Conservation (phyloP, 2,113 vertebrate species). For the Notiomystis cincta region DNA sequence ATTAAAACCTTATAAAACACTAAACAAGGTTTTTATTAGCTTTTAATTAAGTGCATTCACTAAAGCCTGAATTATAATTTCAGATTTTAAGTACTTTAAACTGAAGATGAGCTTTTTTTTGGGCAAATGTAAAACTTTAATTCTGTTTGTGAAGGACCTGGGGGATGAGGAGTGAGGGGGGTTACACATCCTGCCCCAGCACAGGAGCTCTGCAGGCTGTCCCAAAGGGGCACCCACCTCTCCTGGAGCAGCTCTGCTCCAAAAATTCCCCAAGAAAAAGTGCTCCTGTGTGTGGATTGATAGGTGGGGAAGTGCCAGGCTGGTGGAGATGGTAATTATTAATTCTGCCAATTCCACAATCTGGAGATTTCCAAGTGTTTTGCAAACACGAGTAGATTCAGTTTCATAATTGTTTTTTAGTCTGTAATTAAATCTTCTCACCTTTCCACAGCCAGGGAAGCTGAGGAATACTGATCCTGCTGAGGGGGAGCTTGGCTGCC, state of each 20-base stretch:
- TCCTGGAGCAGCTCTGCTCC: not conserved
- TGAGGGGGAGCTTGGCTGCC: not conserved
- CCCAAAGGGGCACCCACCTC: not conserved
- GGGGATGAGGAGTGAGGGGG: not conserved
- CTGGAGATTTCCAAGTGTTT: not conserved
- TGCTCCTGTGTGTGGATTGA: not conserved
- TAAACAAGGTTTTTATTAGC: not conserved
- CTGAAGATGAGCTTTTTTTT: not conserved
- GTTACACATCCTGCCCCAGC: not conserved
- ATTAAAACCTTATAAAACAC: not conserved
- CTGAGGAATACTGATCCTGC: not conserved
- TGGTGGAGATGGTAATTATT: not conserved
- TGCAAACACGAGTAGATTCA: not conserved
- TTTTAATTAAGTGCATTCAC: not conserved
- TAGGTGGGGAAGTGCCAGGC: not conserved
- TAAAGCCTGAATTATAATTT: not conserved
- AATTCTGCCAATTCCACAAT: not conserved
- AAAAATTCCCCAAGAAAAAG: not conserved
- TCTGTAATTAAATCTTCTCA: slow-evolving; percentile 10
- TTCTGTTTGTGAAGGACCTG: not conserved
- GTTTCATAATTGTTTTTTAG: not conserved
- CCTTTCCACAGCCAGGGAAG: not conserved
- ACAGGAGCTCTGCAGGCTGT: not conserved
- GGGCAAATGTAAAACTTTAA: not conserved
- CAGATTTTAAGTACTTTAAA: not conserved